Evolutionary conservation across 2,888 invertebrate genomes (phyloP), one percentile per base, ranked within the genome.

Genomic region (Acronicta psi): DNA sequence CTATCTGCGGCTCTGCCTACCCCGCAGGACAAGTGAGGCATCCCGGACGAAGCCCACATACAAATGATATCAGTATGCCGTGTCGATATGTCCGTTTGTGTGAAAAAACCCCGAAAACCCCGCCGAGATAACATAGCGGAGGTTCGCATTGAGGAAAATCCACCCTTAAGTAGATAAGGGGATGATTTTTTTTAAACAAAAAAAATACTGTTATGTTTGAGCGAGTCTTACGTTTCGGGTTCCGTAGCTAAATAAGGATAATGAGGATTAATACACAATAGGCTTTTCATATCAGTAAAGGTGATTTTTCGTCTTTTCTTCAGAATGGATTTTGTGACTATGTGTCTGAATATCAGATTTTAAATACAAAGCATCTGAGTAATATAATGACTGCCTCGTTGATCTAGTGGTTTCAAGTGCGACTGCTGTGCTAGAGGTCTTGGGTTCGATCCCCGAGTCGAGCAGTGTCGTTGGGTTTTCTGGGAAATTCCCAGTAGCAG

Each of bases 11-110:
- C 20, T 11, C 55, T 55, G 50, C 46, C 46, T 51, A 46, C 40
- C 49, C 55, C 25, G 3, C 23, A 25, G 14, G 13, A 18, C n/a
- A 7, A 13, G 13, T 4, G 29, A n/a, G 4, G n/a, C 3, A 29
- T 23, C 40, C 52, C 47, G 11, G 25, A 31, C 50, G 64, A 43
- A 36, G 16, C 38, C 17, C 51, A 56, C 56, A 62, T 66, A 69
- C 70, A 69, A 69, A 66, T 66, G 66, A 66, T 69, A 66, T 69
- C 65, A 16, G 34, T 50, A 18, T 34, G 16, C 69, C 47, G 51
- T 56, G 66, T 66, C 66, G 64, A 66, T 66, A 69, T 66, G 66
- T 66, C 70, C 51, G 64, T 66, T 40, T 69, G 70, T 47, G 54
- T 55, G 53, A 65, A 68, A 54, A 69, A 46, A 42, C 17, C 63